phyloP scores from a whole-genome alignment of 2,888 invertebrate genomes.

The Drosophila bunnanda region DNA sequence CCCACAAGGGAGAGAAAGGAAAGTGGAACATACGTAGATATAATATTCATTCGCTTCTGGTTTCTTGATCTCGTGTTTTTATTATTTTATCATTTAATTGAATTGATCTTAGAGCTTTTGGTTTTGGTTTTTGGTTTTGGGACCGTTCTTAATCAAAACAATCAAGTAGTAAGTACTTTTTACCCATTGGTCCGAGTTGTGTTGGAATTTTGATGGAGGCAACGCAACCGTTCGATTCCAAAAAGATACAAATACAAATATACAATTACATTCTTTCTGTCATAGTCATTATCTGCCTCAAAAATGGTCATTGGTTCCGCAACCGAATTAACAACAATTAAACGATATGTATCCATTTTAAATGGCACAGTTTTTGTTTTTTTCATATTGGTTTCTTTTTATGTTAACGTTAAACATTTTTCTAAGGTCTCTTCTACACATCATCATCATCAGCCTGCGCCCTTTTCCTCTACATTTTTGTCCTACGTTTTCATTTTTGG shows the following conservation, averaged over 20 bases:
- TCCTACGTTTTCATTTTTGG: conserved; percentile 4
- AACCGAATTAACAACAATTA: conserved; percentile 65
- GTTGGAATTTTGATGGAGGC: conserved; percentile 14
- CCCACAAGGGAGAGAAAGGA: conserved; percentile 20
- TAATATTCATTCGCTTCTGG: conserved; percentile 10
- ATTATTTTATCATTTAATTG: conserved; percentile 19
- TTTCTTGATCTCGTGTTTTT: conserved; percentile 19
- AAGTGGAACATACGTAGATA: neutral
- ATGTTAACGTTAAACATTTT: conserved; percentile 40
- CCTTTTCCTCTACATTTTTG: conserved; percentile 5
- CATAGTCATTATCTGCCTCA: conserved; percentile 24
- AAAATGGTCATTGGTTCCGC: conserved; percentile 71
- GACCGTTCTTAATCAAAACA: conserved; percentile 35
- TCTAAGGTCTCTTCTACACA: conserved; percentile 18
- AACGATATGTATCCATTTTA: conserved; percentile 71
- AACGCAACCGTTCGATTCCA: conserved; percentile 18
- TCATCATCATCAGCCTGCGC: neutral
- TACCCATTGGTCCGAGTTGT: conserved; percentile 66
- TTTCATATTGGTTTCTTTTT: neutral
- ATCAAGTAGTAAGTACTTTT: conserved; percentile 29
- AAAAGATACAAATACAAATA: conserved; percentile 34
- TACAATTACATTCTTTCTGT: conserved; percentile 16
- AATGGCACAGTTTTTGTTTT: conserved; percentile 61
- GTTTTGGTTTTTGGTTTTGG: conserved; percentile 16
- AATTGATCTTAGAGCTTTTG: conserved; percentile 10